phyloP scores from a whole-genome alignment of 2,888 invertebrate genomes.

The Cacoxenus indagator region DNA sequence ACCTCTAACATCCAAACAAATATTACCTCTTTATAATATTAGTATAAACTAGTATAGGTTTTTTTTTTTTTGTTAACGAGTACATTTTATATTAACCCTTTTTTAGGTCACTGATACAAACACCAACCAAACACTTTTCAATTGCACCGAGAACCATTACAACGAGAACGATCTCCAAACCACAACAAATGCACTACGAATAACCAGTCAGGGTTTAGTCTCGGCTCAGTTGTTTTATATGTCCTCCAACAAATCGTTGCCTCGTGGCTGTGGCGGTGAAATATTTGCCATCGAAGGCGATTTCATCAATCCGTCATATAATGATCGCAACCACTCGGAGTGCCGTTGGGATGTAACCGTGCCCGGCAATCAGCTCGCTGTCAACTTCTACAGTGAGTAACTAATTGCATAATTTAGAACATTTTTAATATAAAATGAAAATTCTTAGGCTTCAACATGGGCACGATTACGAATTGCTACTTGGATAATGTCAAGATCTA shows the following conservation, averaged over 20 bases:
- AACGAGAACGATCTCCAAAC: constrained; percentile 28
- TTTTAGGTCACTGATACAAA: constrained; percentile 53
- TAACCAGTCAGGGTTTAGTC: constrained; percentile 31
- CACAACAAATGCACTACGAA: constrained; percentile 50
- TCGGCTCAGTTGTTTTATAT: constrained; percentile 44
- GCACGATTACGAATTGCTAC: constrained; percentile 73
- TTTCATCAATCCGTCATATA: constrained; percentile 78
- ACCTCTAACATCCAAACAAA: too few relatives aligned
- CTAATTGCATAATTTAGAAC: neutral
- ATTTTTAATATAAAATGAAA: neutral
- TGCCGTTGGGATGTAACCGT: constrained; percentile 77
- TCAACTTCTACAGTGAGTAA: constrained; percentile 53
- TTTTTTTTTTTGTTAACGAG: too few relatives aligned
- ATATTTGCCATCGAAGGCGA: constrained; percentile 48
- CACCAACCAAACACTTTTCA: constrained; percentile 44
- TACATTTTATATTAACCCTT: neutral
- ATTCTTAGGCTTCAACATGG: constrained; percentile 3
- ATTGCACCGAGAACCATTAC: constrained; percentile 28
- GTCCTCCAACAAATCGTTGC: constrained; percentile 39
- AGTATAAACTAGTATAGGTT: too few relatives aligned
- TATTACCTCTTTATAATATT: too few relatives aligned
- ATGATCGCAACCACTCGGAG: constrained; percentile 71
- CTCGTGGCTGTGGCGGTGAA: constrained; percentile 61
- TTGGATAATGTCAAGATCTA: constrained; percentile 77
- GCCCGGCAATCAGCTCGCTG: constrained; percentile 65